Evolutionary conservation across 30 jellyfish, hydroid and myxozoan species (phyloP).

Genomic region (Cassiopea andromeda): DNA sequence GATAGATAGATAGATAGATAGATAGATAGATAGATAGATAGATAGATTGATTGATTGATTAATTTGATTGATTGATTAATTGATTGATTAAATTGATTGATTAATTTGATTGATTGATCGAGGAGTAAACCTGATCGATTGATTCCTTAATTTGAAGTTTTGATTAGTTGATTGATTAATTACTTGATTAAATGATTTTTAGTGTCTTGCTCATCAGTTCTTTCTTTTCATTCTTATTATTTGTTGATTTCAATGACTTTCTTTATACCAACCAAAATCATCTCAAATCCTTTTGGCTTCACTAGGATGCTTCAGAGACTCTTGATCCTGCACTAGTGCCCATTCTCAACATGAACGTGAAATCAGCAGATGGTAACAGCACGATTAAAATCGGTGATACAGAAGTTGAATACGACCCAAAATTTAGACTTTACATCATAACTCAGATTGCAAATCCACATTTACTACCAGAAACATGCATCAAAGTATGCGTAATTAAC

Average conservation of each 20-base stretch:
- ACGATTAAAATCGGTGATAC: slow-evolving; percentile 68
- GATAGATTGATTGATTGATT: not conserved
- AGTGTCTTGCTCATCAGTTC: too few relatives aligned
- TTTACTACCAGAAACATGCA: slow-evolving; percentile 81
- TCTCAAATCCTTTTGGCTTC: not conserved
- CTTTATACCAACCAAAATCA: not conserved
- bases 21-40: not conserved
- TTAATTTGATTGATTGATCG: not conserved
- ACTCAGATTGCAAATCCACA: slow-evolving; percentile 73
- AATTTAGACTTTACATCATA: slow-evolving; percentile 73
- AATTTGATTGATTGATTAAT: not conserved
- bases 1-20: too few relatives aligned
- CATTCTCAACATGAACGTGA: slow-evolving; percentile 55
- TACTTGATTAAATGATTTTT: not conserved
- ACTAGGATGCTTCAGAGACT: slow-evolving; percentile 74
- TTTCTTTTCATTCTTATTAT: not conserved
- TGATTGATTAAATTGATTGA: too few relatives aligned
- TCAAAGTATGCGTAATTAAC: slow-evolving; percentile 79
- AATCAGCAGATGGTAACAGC: slow-evolving; percentile 21
- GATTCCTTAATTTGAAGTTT: not conserved
- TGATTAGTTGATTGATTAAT: not conserved
- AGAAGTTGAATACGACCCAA: slow-evolving; percentile 76
- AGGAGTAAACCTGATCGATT: not conserved
- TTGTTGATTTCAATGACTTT: not conserved
- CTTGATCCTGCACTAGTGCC: slow-evolving; percentile 87